phyloP scores from a whole-genome alignment of 2,797 vertebrate species.

The Mallotus villosus region DNA sequence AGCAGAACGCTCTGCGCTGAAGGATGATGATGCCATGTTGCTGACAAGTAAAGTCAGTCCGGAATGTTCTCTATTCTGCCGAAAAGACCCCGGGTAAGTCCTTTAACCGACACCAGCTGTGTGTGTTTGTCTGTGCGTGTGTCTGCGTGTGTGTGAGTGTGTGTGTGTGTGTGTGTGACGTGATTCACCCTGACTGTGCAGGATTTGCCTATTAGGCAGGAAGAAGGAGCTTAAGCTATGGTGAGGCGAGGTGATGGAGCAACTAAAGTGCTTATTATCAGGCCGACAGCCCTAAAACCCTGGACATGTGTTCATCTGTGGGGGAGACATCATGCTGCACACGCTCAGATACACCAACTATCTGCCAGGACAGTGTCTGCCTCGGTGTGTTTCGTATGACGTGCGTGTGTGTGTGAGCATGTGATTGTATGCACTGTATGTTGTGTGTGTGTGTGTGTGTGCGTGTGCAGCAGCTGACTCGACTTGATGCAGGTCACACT shows the following conservation, averaged over 20 bases:
- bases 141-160: slow-evolving; percentile 14
- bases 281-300: slow-evolving; percentile 3
- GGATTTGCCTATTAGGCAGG: not conserved
- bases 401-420: not conserved
- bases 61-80: not conserved
- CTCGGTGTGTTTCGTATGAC: too few species aligned
- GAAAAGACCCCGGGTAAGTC: not conserved
- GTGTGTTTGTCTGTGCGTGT: slow-evolving; percentile 17
- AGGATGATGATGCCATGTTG: not conserved
- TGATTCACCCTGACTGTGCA: not conserved
- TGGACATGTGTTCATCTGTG: slow-evolving; percentile 3
- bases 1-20: not conserved
- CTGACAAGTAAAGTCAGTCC: slow-evolving; percentile 4
- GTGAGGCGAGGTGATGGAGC: not conserved
- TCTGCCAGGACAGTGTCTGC: too few species aligned
- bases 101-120: not conserved
- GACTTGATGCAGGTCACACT: not conserved
- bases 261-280: not conserved
- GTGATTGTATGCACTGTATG: not conserved
- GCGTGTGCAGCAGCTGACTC: slow-evolving; percentile 11
- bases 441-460: not conserved
- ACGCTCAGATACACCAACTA: not conserved
- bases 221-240: not conserved
- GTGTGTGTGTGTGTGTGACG: not conserved
- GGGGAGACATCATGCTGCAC: not conserved